Conservation (phyloP, 2,888 invertebrate species). For the Agrotis clavis region DNA sequence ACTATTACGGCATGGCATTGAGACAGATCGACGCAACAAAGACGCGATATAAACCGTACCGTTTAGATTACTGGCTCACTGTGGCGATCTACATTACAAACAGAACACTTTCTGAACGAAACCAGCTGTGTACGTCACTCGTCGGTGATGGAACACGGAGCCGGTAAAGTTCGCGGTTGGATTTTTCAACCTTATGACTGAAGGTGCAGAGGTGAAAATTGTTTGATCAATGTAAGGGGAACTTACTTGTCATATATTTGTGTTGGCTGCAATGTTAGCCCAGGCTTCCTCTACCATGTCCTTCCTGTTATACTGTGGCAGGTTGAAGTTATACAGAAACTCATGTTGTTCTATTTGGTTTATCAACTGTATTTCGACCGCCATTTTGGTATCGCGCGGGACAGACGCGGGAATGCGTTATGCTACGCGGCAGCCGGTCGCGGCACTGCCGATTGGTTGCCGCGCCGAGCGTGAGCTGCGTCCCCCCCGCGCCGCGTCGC, state of each 20-base stretch:
- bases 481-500: slow-evolving; percentile 65
- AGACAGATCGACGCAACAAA: slow-evolving; percentile 44
- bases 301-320: slow-evolving; percentile 73
- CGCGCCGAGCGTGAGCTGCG: slow-evolving; percentile 64
- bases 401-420: slow-evolving; percentile 26
- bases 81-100: slow-evolving; percentile 2
- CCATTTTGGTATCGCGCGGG: slow-evolving; percentile 56
- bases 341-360: slow-evolving; percentile 70
- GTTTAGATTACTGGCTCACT: slow-evolving; percentile 41
- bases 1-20: slow-evolving; percentile 47
- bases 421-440: slow-evolving; percentile 54
- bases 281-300: slow-evolving; percentile 72
- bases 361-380: slow-evolving; percentile 70
- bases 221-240: background rate
- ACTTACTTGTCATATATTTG: slow-evolving; percentile 69
- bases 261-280: slow-evolving; percentile 65
- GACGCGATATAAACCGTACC: slow-evolving; percentile 27
- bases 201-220: background rate
- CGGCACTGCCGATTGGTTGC: slow-evolving; percentile 65
- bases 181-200: background rate
- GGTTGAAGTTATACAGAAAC: slow-evolving; percentile 69
- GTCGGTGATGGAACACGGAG: slow-evolving; percentile 9
- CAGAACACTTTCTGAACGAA: slow-evolving; percentile 22
- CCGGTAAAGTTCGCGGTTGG: background rate
- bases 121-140: slow-evolving; percentile 45